Evolutionary conservation across 2,888 invertebrate genomes (phyloP).

Genomic region (Augochlorella aurata): DNA sequence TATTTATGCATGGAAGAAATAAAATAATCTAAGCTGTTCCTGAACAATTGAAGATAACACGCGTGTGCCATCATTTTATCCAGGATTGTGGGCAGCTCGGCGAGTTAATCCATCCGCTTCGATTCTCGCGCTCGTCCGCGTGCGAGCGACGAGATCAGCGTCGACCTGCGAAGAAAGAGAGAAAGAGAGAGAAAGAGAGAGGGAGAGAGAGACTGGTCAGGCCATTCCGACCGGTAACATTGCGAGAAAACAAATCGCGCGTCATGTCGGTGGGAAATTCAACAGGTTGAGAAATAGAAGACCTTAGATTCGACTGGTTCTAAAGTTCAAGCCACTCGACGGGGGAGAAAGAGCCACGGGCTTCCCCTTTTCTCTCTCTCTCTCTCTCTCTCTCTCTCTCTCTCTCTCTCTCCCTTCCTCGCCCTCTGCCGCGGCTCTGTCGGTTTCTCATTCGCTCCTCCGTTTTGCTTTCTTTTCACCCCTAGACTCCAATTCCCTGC

Average conservation of each 20-base stretch:
- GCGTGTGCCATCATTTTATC: too few relatives aligned
- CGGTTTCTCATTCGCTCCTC: background rate
- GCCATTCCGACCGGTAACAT: constrained; percentile 38
- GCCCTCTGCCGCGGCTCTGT: background rate
- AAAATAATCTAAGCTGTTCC: too few relatives aligned
- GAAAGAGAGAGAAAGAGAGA: too few relatives aligned
- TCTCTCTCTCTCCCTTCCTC: background rate
- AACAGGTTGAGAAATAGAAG: constrained; percentile 66
- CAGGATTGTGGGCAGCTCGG: constrained; percentile 15
- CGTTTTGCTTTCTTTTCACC: background rate
- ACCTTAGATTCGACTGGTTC: constrained; percentile 42
- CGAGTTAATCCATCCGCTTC: constrained; percentile 33
- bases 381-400: background rate
- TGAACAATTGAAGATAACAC: too few relatives aligned
- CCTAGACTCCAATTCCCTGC: constrained; percentile 2
- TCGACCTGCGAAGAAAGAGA: background rate
- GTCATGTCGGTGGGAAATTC: constrained; percentile 58
- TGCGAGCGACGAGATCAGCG: constrained; percentile 28
- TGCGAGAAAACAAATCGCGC: constrained; percentile 61
- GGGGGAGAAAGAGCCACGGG: background rate
- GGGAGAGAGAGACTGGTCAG: background rate
- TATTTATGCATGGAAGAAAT: too few relatives aligned
- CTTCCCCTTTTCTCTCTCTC: background rate
- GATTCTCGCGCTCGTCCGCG: constrained; percentile 12
- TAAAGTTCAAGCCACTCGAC: constrained; percentile 47